Conservation (phyloP, 2,113 vertebrate species). For the Eulemur macaco region DNA sequence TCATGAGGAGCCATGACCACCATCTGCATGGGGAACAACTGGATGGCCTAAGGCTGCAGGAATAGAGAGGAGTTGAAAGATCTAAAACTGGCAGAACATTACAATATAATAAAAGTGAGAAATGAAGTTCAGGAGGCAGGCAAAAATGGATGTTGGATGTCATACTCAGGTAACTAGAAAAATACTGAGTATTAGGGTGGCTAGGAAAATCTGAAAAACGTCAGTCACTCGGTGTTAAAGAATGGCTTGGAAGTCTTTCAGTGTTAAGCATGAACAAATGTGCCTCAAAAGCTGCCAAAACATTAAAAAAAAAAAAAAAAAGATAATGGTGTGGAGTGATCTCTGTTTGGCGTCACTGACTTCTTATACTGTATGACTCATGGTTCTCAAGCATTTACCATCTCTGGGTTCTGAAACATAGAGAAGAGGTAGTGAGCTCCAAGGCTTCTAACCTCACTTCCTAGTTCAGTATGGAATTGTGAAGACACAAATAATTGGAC, state of each 20-base stretch:
- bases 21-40: not conserved
- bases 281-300: not conserved
- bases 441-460: not conserved
- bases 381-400: not conserved
- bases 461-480: not conserved
- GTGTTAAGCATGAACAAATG: not conserved
- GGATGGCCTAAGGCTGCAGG: accelerated
- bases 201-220: not conserved
- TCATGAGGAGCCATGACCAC: not conserved
- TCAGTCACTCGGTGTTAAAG: not conserved
- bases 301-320: not conserved
- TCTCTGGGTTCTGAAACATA: not conserved
- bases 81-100: not conserved
- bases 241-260: not conserved
- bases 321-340: not conserved
- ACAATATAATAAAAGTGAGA: not conserved
- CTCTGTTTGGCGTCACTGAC: not conserved
- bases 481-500: not conserved
- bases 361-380: not conserved
- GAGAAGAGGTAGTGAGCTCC: not conserved
- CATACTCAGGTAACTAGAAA: not conserved
- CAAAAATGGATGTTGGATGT: not conserved
- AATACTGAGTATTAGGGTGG: not conserved
- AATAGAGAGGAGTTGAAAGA: not conserved
- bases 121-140: not conserved